phyloP scores from a whole-genome alignment of 1,140 invertebrate species.

The Drosophila aff. region DNA sequence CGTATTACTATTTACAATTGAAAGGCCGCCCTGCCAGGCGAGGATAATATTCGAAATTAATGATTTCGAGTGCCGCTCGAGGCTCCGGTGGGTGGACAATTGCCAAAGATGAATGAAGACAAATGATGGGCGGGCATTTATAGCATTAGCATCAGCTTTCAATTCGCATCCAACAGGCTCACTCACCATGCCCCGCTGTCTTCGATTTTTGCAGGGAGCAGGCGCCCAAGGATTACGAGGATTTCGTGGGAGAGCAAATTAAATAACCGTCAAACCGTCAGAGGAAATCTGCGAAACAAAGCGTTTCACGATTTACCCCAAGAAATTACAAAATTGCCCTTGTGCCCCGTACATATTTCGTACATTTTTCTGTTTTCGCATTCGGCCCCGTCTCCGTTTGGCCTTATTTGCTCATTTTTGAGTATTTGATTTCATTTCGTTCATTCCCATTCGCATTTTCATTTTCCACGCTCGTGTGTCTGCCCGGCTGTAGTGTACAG shows the following conservation, averaged over 20 bases:
- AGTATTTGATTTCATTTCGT: constrained; percentile 79
- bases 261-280: constrained; percentile 57
- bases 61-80: constrained; percentile 38
- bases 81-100: constrained; percentile 35
- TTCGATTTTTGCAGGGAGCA: background rate
- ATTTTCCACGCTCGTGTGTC: constrained; percentile 10
- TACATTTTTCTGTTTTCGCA: constrained; percentile 26
- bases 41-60: constrained; percentile 52
- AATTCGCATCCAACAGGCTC: constrained; percentile 5
- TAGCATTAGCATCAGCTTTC: constrained; percentile 44
- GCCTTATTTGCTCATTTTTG: constrained; percentile 74
- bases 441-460: constrained; percentile 25
- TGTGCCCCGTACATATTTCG: constrained; percentile 26
- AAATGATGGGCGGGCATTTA: constrained; percentile 44
- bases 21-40: constrained; percentile 5
- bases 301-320: constrained; percentile 40
- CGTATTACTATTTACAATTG: constrained; percentile 37
- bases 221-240: constrained; percentile 31
- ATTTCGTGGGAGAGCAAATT: constrained; percentile 41
- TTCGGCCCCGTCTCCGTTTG: constrained; percentile 17
- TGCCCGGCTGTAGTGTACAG: constrained; percentile 57
- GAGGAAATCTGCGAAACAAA: constrained; percentile 46
- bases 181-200: constrained; percentile 5
- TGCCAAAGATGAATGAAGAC: constrained; percentile 44
- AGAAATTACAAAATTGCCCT: constrained; percentile 39